Base-by-base conservation (phyloP, 1,140 invertebrate species). In the Atta cephalotes region DNA sequence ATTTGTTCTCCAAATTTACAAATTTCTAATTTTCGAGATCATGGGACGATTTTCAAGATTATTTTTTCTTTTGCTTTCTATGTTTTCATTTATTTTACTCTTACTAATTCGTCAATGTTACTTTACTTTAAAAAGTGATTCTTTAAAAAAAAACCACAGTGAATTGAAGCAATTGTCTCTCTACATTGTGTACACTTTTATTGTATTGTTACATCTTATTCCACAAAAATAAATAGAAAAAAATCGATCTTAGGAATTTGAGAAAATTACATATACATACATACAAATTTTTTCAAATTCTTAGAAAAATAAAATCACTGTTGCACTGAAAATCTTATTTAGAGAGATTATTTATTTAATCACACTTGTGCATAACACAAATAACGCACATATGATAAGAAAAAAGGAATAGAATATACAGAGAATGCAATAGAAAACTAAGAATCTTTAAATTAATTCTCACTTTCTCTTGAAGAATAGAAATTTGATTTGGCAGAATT, bases 21-120 rank as follows among this genome's bases (percentile, higher is more conserved):
- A 82, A 62, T 49, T 82, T 71, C 35, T 72, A 49, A 62, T 74
- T 66, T 82, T 60, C 4, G 35, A n/a, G 70, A 49, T 71, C 1
- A 16, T 9, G 12, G 2, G 3, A 9, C 53, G 16, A 70, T 74
- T 18, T 82, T n/a, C n/a, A 58, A 60, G 16, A 65, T 51, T 45
- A 12, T 45, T 45, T 66, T 72, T 25, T 66, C 35, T 65, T 58
- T 60, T 49, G 14, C 12, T 10, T 60, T 72, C 14, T 39, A 14
- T 6, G 9, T 63, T 78, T 25, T 25, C n/a, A 9, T 18, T 72
- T 72, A 82, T 49, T 60, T 60, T 28, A 58, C 2, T 56, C 25
- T 56, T 49, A 81, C 31, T n/a, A 81, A 16, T n/a, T 56, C 2
- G 39, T 7, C 6, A 58, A 51, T 28, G 35, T 70, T 28, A 58